phyloP scores from a whole-genome alignment of 2,797 vertebrate genomes.

The Notoglanidium macrostoma region DNA sequence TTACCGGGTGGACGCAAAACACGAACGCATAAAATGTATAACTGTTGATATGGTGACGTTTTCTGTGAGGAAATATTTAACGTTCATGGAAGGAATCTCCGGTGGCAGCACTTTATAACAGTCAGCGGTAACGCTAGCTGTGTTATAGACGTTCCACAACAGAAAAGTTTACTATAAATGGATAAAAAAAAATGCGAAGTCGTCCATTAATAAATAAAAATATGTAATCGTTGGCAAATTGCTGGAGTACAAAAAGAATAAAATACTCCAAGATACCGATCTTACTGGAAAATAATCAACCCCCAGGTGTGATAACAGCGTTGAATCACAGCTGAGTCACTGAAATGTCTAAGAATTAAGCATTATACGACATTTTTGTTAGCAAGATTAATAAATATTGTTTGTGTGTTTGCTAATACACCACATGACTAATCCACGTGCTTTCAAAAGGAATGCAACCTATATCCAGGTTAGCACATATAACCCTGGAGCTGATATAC shows the following conservation, averaged over 20 bases:
- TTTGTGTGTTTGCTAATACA: neutral
- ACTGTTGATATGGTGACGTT: neutral
- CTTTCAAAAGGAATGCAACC: too few species aligned
- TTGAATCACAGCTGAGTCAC: too few species aligned
- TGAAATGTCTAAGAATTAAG: neutral
- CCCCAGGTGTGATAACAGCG: too few species aligned
- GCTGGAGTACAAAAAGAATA: neutral
- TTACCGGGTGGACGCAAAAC: neutral
- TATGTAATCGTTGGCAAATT: neutral
- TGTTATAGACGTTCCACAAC: neutral
- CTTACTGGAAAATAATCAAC: too few species aligned
- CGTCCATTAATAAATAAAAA: neutral
- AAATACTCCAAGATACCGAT: neutral
- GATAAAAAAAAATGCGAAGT: neutral
- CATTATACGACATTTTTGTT: neutral
- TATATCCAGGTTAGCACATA: neutral
- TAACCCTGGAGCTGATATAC: neutral
- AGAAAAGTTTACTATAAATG: neutral
- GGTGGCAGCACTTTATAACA: neutral
- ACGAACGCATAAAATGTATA: neutral
- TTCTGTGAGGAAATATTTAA: neutral
- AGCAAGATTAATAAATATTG: neutral
- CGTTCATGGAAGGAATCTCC: neutral
- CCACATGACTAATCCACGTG: too few species aligned
- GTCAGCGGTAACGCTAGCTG: neutral